These are phyloP conservation scores for Ridgeia piscesae DNA, from an alignment of 1,140 invertebrate genomes.

Conservation along the genomic window DNA sequence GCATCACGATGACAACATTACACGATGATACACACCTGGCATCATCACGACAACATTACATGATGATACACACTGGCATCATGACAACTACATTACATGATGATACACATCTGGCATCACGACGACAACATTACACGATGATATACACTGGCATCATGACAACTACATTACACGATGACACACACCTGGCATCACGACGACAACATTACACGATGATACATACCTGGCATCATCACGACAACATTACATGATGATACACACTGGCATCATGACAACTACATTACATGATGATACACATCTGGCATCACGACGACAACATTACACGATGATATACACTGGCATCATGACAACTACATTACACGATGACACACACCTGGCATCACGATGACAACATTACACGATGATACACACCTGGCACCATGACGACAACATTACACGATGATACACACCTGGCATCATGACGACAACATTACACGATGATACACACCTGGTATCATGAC, in stretches of 20 bases:
- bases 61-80: too few species aligned
- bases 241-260: too few species aligned
- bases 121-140: not conserved
- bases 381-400: too few species aligned
- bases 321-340: too few species aligned
- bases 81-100: too few species aligned
- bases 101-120: not conserved
- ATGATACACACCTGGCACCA: too few species aligned
- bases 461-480: not conserved
- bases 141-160: not conserved
- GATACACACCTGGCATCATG: constrained; percentile 67
- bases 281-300: too few species aligned
- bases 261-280: too few species aligned
- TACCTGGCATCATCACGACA: not conserved
- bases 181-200: not conserved
- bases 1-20: not conserved
- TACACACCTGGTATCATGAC: not conserved
- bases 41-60: too few species aligned
- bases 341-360: too few species aligned
- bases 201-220: not conserved
- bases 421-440: too few species aligned
- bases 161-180: not conserved
- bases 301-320: too few species aligned
- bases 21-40: not conserved
- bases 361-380: not conserved